Percentiles rank a stretch among this genome's conserved stretches.
Conservation (phyloP, 2,888 invertebrate species). For the Drosophila eohydei region DNA sequence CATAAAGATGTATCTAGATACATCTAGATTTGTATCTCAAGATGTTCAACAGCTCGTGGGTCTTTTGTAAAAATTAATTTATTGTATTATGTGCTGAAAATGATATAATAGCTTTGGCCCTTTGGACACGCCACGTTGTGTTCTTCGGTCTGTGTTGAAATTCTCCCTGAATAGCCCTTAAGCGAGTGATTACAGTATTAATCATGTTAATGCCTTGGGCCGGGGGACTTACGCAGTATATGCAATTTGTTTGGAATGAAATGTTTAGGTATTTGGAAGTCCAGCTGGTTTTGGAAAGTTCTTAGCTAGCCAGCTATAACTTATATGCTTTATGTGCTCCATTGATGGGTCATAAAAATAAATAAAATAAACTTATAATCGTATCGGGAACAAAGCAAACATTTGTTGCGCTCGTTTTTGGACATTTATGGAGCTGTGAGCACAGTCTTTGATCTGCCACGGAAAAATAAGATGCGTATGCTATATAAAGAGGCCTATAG, state of each 20-base stretch:
- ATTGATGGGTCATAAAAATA: constrained; percentile 20
- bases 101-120: constrained; percentile 53
- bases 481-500: constrained; percentile 3
- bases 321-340: constrained; percentile 23
- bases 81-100: constrained; percentile 74
- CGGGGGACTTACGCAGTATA: constrained; percentile 46
- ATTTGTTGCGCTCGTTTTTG: constrained; percentile 28
- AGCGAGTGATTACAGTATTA: constrained; percentile 52
- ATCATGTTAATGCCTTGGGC: constrained; percentile 50
- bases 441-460: constrained; percentile 18
- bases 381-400: constrained; percentile 37
- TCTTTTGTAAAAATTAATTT: constrained; percentile 65
- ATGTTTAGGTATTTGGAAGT: constrained; percentile 30
- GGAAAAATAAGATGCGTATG: constrained; percentile 4
- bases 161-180: constrained; percentile 35
- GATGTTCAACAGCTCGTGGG: constrained; percentile 33
- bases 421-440: constrained; percentile 31
- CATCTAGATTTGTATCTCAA: constrained; percentile 34
- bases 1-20: constrained; percentile 23
- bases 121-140: constrained; percentile 22
- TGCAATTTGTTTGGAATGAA: constrained; percentile 52
- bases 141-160: constrained; percentile 56
- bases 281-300: constrained; percentile 24
- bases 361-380: constrained; percentile 29
- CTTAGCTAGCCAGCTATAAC: constrained; percentile 12